Evolutionary conservation across 92 coral and sea anemone species (phyloP).

Genomic region (Umimayanthus chanpuru): DNA sequence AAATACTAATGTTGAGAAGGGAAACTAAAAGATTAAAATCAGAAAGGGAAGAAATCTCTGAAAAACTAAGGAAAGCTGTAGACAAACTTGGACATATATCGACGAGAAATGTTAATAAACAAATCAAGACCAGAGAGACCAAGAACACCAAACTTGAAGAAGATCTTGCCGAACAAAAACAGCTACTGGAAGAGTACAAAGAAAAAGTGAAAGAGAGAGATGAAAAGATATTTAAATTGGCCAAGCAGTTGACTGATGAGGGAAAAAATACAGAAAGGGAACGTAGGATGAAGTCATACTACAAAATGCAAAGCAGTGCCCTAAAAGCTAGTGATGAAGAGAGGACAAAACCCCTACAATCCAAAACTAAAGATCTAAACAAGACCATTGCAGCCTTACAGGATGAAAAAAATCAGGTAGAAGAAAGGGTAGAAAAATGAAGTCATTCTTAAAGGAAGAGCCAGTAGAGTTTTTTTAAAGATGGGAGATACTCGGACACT

Average conservation of each 20-base stretch:
- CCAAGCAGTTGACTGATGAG: no score
- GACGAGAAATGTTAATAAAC: constrained; percentile 13
- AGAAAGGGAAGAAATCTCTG: constrained; percentile 28
- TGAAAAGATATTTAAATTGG: no score
- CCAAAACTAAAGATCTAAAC: constrained; percentile 10
- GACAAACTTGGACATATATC: constrained; percentile 29
- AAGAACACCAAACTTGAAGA: constrained; percentile 17
- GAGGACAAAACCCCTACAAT: constrained; percentile 18
- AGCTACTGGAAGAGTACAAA: no score
- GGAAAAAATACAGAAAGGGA: no score
- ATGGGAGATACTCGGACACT: constrained; percentile 6
- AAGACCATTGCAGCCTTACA: constrained; percentile 7
- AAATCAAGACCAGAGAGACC: constrained; percentile 22
- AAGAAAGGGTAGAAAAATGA: not conserved
- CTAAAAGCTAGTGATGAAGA: constrained; percentile 9
- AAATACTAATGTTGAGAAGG: constrained; percentile 19
- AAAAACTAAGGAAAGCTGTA: constrained; percentile 17
- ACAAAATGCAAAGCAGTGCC: constrained; percentile 4
- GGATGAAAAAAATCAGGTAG: constrained; percentile 2
- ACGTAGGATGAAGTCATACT: no score
- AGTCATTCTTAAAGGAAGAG: constrained; percentile 21
- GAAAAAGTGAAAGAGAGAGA: no score
- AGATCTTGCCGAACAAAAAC: not conserved
- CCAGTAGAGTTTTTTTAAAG: constrained; percentile 12
- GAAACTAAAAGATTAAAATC: constrained; percentile 21